Evolutionary conservation across 2,797 vertebrate genomes (phyloP), one percentile per base, ranked within the genome.

Genomic region (Bovichtus diacanthus): DNA sequence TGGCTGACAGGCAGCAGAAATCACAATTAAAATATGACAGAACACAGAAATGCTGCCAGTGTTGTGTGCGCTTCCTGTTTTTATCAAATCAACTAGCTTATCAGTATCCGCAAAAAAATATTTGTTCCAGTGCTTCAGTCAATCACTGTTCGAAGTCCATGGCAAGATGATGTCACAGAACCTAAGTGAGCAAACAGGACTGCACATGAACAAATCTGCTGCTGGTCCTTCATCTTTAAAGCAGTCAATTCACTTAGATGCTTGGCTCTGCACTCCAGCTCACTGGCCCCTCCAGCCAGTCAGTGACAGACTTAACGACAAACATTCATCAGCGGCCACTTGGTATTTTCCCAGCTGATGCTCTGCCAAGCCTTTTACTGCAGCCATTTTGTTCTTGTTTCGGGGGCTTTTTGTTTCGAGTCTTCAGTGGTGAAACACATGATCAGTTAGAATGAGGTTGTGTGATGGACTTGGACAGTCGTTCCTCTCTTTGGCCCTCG

Each of bases 231-330:
- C 9, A 2, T 70, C 11, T 73, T 19, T 64, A 62, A 73, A 70
- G 36, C 31, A 66, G 27, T 73, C n/a, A 46, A 15, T 66, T 54
- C 44, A 77, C 23, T 47, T 70, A 51, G 31, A 34, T 0, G 8
- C 8, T 19, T 29, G 15, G 34, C 55, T 60, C 38, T 41, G 38
- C 38, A 27, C 9, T 41, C 0, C 3, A 43, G 23, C 10, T 27
- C 39, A 5, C 16, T n/a, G 1, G 16, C 2, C 9, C 9, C 18
- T 21, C 60, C 27, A 44, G 19, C 58, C 18, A 12, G 16, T 44
- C 39, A 27, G 12, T 2, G n/a, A 63, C 6, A 0, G 18, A 21
- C 12, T 23, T 21, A 10, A 16, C 19, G 0, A 23, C 0, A 27
- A 44, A 47, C 61, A 23, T 23, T 34, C n/a, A n/a, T 13, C 29